Conservation (phyloP, 1,140 invertebrate genomes). For the Wiebesia pumilae region DNA sequence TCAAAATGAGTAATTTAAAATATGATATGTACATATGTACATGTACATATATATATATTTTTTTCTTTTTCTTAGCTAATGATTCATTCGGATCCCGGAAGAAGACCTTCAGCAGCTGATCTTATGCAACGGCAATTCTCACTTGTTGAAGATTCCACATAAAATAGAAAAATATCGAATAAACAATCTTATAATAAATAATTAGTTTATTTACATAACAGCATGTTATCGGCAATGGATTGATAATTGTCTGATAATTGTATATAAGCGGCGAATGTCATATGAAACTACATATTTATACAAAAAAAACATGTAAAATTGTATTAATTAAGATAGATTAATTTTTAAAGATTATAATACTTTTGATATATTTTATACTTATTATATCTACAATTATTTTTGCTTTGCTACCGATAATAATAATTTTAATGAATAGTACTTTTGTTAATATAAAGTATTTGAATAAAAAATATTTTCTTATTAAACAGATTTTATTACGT, state of each 20-base stretch:
- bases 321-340: not conserved
- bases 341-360: too few species aligned
- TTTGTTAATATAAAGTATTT: not conserved
- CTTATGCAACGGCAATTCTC: constrained; percentile 79
- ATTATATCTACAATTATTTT: too few species aligned
- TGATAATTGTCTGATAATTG: not conserved
- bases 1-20: too few species aligned
- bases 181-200: not conserved
- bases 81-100: constrained; percentile 79
- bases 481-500: not conserved
- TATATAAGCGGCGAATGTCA: not conserved
- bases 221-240: not conserved
- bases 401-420: too few species aligned
- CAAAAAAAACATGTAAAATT: not conserved
- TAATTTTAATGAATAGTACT: too few species aligned
- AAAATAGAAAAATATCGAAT: not conserved
- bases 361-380: too few species aligned
- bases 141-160: not conserved
- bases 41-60: not conserved
- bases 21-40: not conserved
- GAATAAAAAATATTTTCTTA: constrained; percentile 1
- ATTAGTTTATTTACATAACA: not conserved
- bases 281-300: not conserved
- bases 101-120: constrained; percentile 79
- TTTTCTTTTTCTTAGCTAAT: constrained; percentile 77